phyloP scores from a whole-genome alignment of 2,797 vertebrate genomes.

The Stomatorhinus walkeri region DNA sequence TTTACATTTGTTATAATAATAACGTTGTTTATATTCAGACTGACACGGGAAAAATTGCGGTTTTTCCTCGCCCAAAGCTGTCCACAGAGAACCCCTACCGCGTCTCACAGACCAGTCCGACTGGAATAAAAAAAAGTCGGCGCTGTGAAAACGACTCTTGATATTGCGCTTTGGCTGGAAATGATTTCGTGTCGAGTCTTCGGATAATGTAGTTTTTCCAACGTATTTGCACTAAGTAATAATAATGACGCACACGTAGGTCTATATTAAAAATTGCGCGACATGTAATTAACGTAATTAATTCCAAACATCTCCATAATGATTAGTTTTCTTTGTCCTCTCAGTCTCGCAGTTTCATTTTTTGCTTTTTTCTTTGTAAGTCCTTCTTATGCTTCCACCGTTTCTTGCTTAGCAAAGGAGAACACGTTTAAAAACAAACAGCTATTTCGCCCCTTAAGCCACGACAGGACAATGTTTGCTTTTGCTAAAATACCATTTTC shows the following conservation, averaged over 20 bases:
- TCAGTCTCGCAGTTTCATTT: neutral
- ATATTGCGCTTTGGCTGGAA: neutral
- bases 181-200: neutral
- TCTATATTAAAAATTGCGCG: neutral
- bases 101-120: neutral
- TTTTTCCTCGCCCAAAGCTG: neutral
- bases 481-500: conserved; percentile 98
- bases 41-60: neutral
- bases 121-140: neutral
- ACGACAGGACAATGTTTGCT: conserved; percentile 94
- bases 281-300: neutral
- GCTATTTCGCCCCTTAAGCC: conserved; percentile 75
- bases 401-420: conserved; percentile 59
- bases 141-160: neutral
- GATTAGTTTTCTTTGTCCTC: neutral
- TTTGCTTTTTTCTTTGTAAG: neutral
- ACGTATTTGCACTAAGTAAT: neutral
- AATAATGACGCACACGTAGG: neutral
- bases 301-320: neutral
- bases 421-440: conserved; percentile 79
- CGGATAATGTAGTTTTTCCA: neutral
- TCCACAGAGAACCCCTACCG: neutral
- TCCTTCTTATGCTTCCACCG: conserved; percentile 43
- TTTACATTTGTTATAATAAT: neutral
- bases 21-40: neutral